Evolutionary conservation across 2,888 invertebrate species (phyloP).

Genomic region (Capitulum mitella): DNA sequence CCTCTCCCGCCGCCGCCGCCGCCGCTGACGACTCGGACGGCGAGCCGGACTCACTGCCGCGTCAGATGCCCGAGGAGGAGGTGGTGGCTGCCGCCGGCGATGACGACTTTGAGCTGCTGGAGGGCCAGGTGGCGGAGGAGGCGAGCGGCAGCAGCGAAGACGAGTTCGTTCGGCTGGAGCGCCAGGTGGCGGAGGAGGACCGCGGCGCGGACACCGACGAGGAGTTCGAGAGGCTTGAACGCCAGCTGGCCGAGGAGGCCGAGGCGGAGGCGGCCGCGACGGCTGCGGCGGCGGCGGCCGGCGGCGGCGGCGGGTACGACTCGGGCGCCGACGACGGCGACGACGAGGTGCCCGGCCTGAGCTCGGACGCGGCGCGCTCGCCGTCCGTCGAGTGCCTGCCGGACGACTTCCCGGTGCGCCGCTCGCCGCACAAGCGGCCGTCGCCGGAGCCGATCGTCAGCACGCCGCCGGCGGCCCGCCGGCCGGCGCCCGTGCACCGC

Average conservation of each 20-base stretch:
- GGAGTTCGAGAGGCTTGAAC: neutral
- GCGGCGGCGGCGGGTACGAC: neutral
- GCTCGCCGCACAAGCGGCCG: neutral
- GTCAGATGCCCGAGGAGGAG: neutral
- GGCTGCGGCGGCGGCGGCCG: neutral
- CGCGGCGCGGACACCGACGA: neutral
- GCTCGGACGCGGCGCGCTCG: neutral
- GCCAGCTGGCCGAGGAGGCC: neutral
- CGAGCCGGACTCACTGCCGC: neutral
- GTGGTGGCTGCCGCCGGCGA: too few species aligned
- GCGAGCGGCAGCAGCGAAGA: neutral
- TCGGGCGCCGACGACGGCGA: neutral
- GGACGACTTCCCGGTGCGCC: neutral
- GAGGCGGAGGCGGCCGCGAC: too few species aligned
- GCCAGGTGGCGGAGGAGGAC: neutral
- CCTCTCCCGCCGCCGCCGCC: neutral
- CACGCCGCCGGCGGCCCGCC: neutral
- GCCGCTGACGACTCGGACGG: neutral
- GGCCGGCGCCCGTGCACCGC: neutral
- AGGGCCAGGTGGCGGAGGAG: neutral
- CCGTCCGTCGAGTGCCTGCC: neutral
- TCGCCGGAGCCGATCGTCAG: neutral
- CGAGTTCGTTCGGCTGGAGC: neutral
- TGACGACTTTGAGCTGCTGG: neutral
- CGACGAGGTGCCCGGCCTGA: neutral